Evolutionary conservation across 2,113 vertebrate genomes (phyloP).

Genomic region (Python bivittatus): DNA sequence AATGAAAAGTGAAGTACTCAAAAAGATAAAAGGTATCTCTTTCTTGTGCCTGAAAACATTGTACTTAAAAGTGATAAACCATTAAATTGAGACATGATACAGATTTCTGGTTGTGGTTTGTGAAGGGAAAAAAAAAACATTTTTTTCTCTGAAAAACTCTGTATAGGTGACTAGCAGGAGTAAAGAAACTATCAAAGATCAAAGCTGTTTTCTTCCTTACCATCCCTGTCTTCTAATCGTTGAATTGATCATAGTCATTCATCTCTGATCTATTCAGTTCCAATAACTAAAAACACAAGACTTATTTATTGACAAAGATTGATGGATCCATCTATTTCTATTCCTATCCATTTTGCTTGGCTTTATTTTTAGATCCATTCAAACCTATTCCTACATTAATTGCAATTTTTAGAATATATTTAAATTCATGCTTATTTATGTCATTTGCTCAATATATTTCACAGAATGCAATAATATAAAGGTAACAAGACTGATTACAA

Average conservation of each 20-base stretch:
- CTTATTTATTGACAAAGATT: background rate
- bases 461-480: background rate
- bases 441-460: background rate
- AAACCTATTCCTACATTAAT: background rate
- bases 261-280: background rate
- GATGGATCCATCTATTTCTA: background rate
- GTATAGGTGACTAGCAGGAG: conserved; percentile 40
- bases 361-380: background rate
- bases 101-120: conserved; percentile 39
- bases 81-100: conserved; percentile 49
- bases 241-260: background rate
- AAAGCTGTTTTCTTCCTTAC: conserved; percentile 44
- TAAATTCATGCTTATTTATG: background rate
- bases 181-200: conserved; percentile 42
- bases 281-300: background rate
- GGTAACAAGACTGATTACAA: background rate
- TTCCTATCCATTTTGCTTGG: background rate
- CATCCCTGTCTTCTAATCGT: background rate
- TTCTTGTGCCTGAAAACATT: conserved; percentile 22
- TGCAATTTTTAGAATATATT: background rate
- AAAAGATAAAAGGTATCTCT: conserved; percentile 42
- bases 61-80: conserved; percentile 26
- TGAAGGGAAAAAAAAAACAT: conserved; percentile 10
- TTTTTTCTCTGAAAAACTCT: conserved; percentile 46
- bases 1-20: conserved; percentile 31